Base-by-base conservation (phyloP, 1,140 invertebrate species). In the Philopotamus ludificatus region DNA sequence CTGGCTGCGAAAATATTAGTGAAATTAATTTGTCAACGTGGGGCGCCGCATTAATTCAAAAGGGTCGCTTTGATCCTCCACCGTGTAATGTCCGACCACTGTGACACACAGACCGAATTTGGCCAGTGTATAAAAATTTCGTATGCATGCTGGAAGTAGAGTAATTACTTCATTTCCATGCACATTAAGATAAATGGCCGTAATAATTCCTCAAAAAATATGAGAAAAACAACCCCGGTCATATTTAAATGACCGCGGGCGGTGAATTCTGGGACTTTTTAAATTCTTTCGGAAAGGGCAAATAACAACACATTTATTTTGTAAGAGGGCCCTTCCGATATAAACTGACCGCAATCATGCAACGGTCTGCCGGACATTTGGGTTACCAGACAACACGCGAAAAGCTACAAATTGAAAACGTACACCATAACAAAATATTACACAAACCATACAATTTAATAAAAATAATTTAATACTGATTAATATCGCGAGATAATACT, bases 201-300 rank as follows among this genome's bases (percentile, higher is more conserved):
- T 42, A 26, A 57, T 57, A 57, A 41, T 57, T 57, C 23, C 23
- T 39, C 12, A 22, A 25, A 1, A 53, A 53, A 53, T n/a, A n/a
- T 26, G 26, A 26, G 20, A 22, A 57, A 20, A 57, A 39, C 21
- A 57, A 21, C 34, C 18, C 21, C 41, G 18, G 34, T 20, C 22
- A 42, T 39, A 23, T 54, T 57, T 57, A 20, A 57, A 57, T 42
- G 16, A 20, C 10, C 23, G 20, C 51, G 51, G 28, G 9, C 12
- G n/a, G n/a, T 39, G 16, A 21, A 57, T 9, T 57, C 23, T 15
- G 9, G 12, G 34, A 41, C 54, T 42, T 42, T 42, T 42, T n/a
- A 54, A 54, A 54, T 54, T 15, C 23, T 54, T 54, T 57, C 15
- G 26, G 39, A 55, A 55, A 55, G 51, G 51, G 25, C 51, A 34